Evolutionary conservation across 2,888 invertebrate species (phyloP).

Genomic region (Himalopsyche tibetana): DNA sequence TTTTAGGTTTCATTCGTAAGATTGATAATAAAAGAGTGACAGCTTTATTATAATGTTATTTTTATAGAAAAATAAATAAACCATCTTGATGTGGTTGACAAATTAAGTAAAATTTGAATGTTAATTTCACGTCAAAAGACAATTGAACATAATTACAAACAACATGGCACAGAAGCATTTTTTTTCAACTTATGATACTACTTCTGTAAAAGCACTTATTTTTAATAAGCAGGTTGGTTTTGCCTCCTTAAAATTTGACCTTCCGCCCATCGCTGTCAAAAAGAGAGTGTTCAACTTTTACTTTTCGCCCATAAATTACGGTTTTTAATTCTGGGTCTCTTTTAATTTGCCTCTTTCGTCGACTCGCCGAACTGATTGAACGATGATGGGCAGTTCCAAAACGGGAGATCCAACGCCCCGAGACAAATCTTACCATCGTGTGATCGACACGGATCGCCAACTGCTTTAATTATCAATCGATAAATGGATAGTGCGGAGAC

Average conservation of each 20-base stretch:
- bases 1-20: too few relatives aligned
- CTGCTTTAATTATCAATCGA: too few relatives aligned
- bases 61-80: too few relatives aligned
- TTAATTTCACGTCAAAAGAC: too few relatives aligned
- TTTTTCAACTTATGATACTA: too few relatives aligned
- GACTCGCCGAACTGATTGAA: background rate
- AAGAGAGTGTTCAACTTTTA: constrained; percentile 46
- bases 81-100: too few relatives aligned
- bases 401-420: background rate
- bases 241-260: background rate
- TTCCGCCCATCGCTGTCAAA: background rate
- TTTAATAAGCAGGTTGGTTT: background rate
- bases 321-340: constrained; percentile 7
- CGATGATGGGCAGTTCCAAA: constrained; percentile 5
- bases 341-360: constrained; percentile 45
- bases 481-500: too few relatives aligned
- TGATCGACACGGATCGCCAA: background rate
- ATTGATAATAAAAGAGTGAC: too few relatives aligned
- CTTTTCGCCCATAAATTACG: constrained; percentile 46
- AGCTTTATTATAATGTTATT: too few relatives aligned
- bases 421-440: background rate
- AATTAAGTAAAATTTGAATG: too few relatives aligned
- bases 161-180: too few relatives aligned
- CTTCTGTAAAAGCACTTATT: background rate
- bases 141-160: too few relatives aligned